Conservation (phyloP, 2,888 invertebrate species). For the Nasonia oneida region DNA sequence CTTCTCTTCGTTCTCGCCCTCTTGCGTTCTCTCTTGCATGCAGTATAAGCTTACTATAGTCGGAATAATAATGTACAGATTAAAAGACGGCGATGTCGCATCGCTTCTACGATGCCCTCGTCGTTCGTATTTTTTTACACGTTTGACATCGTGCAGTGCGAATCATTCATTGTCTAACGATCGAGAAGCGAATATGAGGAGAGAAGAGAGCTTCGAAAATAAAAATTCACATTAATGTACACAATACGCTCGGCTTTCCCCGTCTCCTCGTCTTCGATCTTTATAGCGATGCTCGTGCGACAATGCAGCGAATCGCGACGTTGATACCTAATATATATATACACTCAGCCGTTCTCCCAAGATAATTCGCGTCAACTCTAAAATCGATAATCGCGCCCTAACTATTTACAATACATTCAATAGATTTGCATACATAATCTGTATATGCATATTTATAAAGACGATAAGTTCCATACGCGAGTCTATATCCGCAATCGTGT, state of each 20-base stretch:
- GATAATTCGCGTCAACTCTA: slow-evolving; percentile 29
- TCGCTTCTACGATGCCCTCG: slow-evolving; percentile 1
- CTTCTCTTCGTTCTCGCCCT: not conserved
- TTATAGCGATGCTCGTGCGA: slow-evolving; percentile 3
- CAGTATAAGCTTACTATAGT: slow-evolving; percentile 40
- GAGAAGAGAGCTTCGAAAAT: slow-evolving; percentile 45
- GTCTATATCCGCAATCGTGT: slow-evolving; percentile 40
- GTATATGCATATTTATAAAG: slow-evolving; percentile 65
- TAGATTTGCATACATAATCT: slow-evolving; percentile 62
- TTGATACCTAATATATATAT: slow-evolving; percentile 45
- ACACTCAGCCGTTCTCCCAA: slow-evolving; percentile 35
- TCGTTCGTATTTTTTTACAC: slow-evolving; percentile 23
- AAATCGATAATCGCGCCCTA: slow-evolving; percentile 58
- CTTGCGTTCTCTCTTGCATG: not conserved
- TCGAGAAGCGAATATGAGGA: slow-evolving; percentile 31
- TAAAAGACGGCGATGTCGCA: slow-evolving; percentile 30
- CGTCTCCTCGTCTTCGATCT: slow-evolving; percentile 60
- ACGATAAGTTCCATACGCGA: slow-evolving; percentile 43
- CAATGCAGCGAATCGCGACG: slow-evolving; percentile 45
- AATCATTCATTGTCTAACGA: slow-evolving; percentile 2
- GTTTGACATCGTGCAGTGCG: slow-evolving; percentile 27
- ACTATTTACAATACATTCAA: slow-evolving; percentile 72
- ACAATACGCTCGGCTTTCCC: slow-evolving; percentile 50
- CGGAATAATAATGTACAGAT: slow-evolving; percentile 55
- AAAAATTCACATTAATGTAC: slow-evolving; percentile 69